Evolutionary conservation across 2,113 vertebrate species (phyloP), one percentile per base, ranked within the genome.

Genomic region (Festucalex cinctus): DNA sequence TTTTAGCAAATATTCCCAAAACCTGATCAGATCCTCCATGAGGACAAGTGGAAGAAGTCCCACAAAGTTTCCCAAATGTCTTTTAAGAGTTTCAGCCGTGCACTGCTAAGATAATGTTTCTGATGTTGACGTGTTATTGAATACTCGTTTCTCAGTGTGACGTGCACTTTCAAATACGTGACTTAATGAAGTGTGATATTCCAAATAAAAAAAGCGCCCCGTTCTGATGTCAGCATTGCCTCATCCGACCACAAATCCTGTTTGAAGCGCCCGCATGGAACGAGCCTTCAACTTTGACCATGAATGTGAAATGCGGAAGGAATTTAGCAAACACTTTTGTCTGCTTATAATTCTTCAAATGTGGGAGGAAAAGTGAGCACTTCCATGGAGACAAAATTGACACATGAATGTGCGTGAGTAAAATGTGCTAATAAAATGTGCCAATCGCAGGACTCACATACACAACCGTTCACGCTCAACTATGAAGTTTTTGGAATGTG

Each of bases 221-320:
- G 84, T 73, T 85, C 81, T 88, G 83, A 86, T 82, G 77, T 83
- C 85, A 88, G 64, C 48, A 44, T 85, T 86, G 79, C 82, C 83
- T 89, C 79, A 84, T 80, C 69, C 61, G 41, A 80, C 80, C 79
- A 75, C 77, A 73, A 70, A 74, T 79, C 73, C 63, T 69, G 35
- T 87, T 86, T 79, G 82, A 87, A 86, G 77, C 14, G 14, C 70
- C 16, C 51, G n/a, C 36, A 54, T 61, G 75, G 62, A 68, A 66
- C 51, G 8, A 76, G 62, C 64, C 73, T 75, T 85, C 68, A 87
- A 84, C 78, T 69, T 80, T 82, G 62, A 59, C 77, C 71, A 66
- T 65, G 69, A n/a, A n/a, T 26, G 65, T 87, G 82, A 87, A 85
- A 75, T 49, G 7, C 20, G 8, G 67, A n/a, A 69, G 60, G 41